These are phyloP conservation scores for Odocoileus virginianus DNA, from an alignment of 2,113 vertebrate genomes.

Conservation along the genomic window DNA sequence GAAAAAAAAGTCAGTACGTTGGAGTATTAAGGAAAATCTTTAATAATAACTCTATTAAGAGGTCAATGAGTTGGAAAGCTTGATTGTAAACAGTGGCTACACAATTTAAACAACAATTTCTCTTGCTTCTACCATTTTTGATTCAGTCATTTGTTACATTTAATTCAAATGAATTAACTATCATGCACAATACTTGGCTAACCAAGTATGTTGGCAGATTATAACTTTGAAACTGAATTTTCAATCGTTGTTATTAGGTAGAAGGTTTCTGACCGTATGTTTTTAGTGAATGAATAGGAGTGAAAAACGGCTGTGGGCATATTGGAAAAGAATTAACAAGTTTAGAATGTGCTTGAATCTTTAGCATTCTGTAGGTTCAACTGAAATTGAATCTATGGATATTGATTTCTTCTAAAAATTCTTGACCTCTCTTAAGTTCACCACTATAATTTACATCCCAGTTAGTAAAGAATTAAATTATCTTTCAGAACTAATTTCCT, in stretches of 20 bases:
- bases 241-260: background rate
- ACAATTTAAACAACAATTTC: background rate
- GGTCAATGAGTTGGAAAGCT: background rate
- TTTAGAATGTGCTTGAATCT: background rate
- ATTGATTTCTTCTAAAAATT: conserved; percentile 36
- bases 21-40: background rate
- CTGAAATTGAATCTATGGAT: background rate
- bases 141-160: background rate
- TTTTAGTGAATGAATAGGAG: background rate
- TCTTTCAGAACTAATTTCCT: conserved; percentile 25
- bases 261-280: background rate
- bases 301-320: background rate
- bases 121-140: background rate
- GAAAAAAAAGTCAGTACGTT: background rate
- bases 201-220: background rate
- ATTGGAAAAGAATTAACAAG: background rate
- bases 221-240: conserved; percentile 23
- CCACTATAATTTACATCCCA: conserved; percentile 32
- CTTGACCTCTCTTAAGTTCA: conserved; percentile 5
- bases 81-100: background rate
- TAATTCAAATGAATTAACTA: background rate
- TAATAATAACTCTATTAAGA: background rate
- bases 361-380: background rate
- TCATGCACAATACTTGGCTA: background rate
- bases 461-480: conserved; percentile 31